Conservation (phyloP, 2,113 vertebrate species). For the Hemiscyllium ocellatum region DNA sequence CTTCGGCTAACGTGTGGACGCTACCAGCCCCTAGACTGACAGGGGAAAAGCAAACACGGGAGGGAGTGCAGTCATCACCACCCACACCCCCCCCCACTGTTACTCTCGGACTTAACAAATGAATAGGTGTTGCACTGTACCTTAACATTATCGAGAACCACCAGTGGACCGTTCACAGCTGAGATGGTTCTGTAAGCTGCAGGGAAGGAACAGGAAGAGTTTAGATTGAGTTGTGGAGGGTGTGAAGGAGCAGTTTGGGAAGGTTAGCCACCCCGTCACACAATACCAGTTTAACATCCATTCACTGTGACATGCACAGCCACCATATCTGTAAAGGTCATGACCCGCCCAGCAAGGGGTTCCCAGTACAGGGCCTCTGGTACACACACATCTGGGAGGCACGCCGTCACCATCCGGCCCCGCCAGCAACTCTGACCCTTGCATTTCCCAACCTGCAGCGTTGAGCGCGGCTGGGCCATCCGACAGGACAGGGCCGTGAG, state of each 20-base stretch:
- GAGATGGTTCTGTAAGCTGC: slow-evolving; percentile 64
- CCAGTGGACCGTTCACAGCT: slow-evolving; percentile 62
- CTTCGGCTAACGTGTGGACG: not conserved
- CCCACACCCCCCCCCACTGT: not conserved
- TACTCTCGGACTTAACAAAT: not conserved
- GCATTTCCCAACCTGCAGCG: not conserved
- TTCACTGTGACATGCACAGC: slow-evolving; percentile 75
- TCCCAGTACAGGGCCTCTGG: slow-evolving; percentile 51
- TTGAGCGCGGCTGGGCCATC: not conserved
- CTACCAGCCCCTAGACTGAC: not conserved
- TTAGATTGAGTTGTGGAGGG: too few species aligned
- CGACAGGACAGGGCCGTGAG: not conserved
- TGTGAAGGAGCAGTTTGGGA: not conserved
- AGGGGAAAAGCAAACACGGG: not conserved
- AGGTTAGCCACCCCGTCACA: not conserved
- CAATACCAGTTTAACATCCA: slow-evolving; percentile 43
- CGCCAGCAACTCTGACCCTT: not conserved
- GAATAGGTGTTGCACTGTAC: slow-evolving; percentile 44
- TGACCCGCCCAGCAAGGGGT: slow-evolving; percentile 57
- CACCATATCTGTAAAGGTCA: slow-evolving; percentile 83
- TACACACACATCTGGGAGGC: slow-evolving; percentile 57
- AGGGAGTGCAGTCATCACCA: not conserved
- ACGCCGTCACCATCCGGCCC: slow-evolving; percentile 41
- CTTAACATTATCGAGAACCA: slow-evolving; percentile 69
- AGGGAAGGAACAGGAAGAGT: not conserved